Evolutionary conservation across 2,113 vertebrate species (phyloP).

Genomic region (Phylloscopus whistleri): DNA sequence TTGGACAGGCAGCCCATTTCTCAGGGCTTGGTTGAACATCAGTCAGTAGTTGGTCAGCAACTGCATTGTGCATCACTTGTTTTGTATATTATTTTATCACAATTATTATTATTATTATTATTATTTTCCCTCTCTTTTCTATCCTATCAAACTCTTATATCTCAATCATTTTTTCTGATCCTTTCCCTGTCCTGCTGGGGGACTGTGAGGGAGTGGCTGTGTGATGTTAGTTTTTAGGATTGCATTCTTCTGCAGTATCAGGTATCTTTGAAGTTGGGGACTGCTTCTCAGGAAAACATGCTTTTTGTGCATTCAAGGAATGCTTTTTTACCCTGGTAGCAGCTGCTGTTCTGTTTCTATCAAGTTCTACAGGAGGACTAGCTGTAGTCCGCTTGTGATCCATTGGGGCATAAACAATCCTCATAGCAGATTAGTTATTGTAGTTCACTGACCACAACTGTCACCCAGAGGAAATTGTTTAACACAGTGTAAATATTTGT

Average conservation of each 20-base stretch:
- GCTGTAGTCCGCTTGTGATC: slow-evolving; percentile 11
- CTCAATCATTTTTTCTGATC: neutral
- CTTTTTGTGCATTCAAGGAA: neutral
- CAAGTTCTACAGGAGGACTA: slow-evolving; percentile 1
- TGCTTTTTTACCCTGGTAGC: neutral
- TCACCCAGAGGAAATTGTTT: slow-evolving; percentile 46
- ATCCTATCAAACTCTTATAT: neutral
- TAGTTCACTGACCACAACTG: slow-evolving; percentile 42
- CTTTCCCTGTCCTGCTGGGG: neutral
- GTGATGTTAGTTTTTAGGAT: neutral
- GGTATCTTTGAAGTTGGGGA: neutral
- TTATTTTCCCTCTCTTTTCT: neutral
- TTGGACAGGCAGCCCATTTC: neutral
- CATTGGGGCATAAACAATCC: slow-evolving; percentile 2
- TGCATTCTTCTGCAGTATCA: neutral
- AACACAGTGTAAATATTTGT: slow-evolving; percentile 41
- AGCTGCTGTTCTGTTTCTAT: neutral
- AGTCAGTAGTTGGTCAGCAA: neutral
- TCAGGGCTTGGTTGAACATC: neutral
- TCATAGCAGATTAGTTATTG: slow-evolving; percentile 29
- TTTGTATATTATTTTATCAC: neutral
- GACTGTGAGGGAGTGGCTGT: neutral
- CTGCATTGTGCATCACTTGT: neutral
- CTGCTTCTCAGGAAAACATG: neutral
- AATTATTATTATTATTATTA: neutral